Evolutionary conservation across 35 echinoderm and acorn worm genomes (phyloP), one percentile per base, ranked within the genome.

Genomic region (Heliocidaris tuberculata): DNA sequence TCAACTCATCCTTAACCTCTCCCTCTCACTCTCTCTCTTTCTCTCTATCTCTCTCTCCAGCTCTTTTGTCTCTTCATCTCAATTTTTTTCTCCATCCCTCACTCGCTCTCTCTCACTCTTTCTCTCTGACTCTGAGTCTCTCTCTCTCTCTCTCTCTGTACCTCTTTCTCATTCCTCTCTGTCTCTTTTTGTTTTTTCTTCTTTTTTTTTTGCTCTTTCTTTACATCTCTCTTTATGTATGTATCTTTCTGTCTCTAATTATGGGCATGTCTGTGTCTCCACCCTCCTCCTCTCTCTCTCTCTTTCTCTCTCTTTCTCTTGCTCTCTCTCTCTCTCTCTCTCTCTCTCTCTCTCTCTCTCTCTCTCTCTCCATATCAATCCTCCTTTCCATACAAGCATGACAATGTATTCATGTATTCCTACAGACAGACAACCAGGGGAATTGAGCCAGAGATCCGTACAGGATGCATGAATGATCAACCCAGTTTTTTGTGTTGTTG

Each of bases 401-500:
- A 56, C 52, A 56, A 56, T 56, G 52, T 56, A 56, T 78, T 78
- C 65, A 27, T 78, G 21, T 27, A n/a, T 78, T 19, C 21, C 27
- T 56, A 56, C 65, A 78, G 65, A 78, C 65, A 19, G 65, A 78
- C 65, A 19, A 19, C 21, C 65, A 78, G 21, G 65, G 65, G 65
- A 78, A 78, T 78, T 78, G 21, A 78, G 65, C 17, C 65, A 27
- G 17, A 24, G 65, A 78, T 78, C 65, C 65, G 65, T n/a, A 78
- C 65, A 78, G 65, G 65, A 78, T 78, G 65, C 65, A 78, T 78
- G 65, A 78, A 78, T 78, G 65, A 78, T 78, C 65, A 78, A 78
- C 65, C 65, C 65, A 78, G 7, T 78, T 78, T 78, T 78, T 78
- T 19, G 6, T 78, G 65, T 78, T 78, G 65, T 16, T 19, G 65